These are phyloP conservation scores for Epizoanthus stellaris DNA, from an alignment of 92 coral and sea anemone species.

Conservation along the genomic window DNA sequence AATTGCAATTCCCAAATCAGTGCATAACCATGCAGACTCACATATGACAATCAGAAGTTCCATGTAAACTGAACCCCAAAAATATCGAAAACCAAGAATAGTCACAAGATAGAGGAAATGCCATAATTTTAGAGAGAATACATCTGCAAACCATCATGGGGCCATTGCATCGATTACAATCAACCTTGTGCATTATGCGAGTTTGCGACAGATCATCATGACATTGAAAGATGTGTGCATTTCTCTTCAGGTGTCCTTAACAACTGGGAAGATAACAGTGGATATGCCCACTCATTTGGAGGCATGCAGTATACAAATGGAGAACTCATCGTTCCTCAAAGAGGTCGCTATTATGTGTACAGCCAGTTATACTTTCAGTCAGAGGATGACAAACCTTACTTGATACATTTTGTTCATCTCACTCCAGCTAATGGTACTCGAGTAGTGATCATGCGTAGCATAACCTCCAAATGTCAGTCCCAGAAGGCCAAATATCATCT, in stretches of 20 bases:
- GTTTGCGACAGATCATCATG: not conserved
- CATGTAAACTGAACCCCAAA: no score
- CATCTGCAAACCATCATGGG: no score
- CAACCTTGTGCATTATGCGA: no score
- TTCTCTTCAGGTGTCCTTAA: constrained; percentile 67
- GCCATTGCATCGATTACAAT: no score
- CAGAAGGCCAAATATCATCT: constrained; percentile 60
- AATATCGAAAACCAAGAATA: no score
- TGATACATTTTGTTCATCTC: constrained; percentile 80
- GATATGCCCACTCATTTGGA: constrained; percentile 71
- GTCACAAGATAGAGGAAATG: no score
- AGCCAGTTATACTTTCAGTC: constrained; percentile 88
- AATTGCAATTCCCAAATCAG: not conserved
- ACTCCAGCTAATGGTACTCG: constrained; percentile 61
- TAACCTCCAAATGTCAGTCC: constrained; percentile 75
- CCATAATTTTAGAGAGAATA: no score
- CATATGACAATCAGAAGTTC: not conserved
- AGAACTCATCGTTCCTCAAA: constrained; percentile 65
- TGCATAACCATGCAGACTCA: no score
- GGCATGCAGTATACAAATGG: constrained; percentile 84
- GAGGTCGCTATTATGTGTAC: constrained; percentile 84
- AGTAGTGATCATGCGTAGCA: constrained; percentile 77
- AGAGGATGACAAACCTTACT: constrained; percentile 52
- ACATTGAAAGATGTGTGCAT: constrained; percentile 1
- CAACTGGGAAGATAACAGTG: constrained; percentile 73